Conservation (phyloP, 2,113 vertebrate species). For the Thunnus thynnus region DNA sequence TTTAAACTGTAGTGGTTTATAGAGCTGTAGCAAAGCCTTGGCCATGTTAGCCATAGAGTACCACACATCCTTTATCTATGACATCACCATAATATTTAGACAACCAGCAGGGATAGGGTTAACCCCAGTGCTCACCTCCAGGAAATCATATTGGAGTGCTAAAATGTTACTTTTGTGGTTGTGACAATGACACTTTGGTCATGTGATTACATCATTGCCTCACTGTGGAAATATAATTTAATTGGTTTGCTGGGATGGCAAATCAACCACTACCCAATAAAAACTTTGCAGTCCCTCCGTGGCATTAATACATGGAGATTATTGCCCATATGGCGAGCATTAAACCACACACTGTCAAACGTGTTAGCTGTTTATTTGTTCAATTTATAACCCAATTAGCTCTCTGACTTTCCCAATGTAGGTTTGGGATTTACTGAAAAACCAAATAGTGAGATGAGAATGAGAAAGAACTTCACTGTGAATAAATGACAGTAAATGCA, state of each 20-base stretch:
- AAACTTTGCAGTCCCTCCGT: slow-evolving; percentile 17
- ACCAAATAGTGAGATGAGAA: too few relatives aligned
- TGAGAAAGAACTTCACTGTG: too few relatives aligned
- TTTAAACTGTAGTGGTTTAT: too few relatives aligned
- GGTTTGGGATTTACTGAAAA: too few relatives aligned
- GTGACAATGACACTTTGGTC: not conserved
- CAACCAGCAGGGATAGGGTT: too few relatives aligned
- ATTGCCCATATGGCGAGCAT: slow-evolving; percentile 31
- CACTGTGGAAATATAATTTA: slow-evolving; percentile 26
- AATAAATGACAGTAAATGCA: not conserved
- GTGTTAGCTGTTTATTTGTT: slow-evolving; percentile 32
- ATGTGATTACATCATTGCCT: not conserved
- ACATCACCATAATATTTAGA: too few relatives aligned
- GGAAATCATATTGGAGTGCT: not conserved
- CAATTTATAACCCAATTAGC: slow-evolving; percentile 44
- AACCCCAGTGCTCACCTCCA: not conserved
- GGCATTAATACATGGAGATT: slow-evolving; percentile 36
- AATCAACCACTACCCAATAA: slow-evolving; percentile 25
- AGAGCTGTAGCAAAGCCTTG: too few relatives aligned
- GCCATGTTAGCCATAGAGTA: too few relatives aligned
- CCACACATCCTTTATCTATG: too few relatives aligned
- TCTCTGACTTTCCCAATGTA: not conserved
- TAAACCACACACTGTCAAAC: slow-evolving; percentile 9
- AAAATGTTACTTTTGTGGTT: not conserved
- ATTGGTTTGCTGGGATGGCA: not conserved